A percentile compares a stretch with the other conserved stretches of the same genome.
Conservation (phyloP, 1,140 invertebrate species). For the Brachionus calyciflorus region DNA sequence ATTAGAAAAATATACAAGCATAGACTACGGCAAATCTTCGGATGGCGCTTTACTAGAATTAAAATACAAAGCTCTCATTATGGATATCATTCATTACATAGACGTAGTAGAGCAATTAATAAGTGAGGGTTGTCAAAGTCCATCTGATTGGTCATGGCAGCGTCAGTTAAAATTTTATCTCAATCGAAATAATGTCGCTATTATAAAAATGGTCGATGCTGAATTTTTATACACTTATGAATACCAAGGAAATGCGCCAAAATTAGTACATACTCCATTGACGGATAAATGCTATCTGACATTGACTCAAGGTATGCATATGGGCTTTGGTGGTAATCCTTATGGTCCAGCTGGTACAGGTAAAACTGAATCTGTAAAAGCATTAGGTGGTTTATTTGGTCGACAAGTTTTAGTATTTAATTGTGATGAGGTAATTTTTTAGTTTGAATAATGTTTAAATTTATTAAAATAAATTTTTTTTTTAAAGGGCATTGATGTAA, state of each 20-base stretch:
- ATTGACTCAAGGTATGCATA: constrained; percentile 85
- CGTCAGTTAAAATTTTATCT: constrained; percentile 75
- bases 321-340: constrained; percentile 94
- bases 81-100: constrained; percentile 88
- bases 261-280: constrained; percentile 84
- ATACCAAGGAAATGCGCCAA: constrained; percentile 86
- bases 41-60: constrained; percentile 59
- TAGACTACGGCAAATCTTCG: constrained; percentile 49
- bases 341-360: constrained; percentile 97
- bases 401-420: constrained; percentile 92
- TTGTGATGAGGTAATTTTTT: constrained; percentile 81
- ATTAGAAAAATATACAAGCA: constrained; percentile 67
- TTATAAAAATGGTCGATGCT: constrained; percentile 74
- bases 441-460: not conserved
- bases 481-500: constrained; percentile 80
- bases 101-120: constrained; percentile 76
- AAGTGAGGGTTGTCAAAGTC: constrained; percentile 66
- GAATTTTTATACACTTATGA: constrained; percentile 94
- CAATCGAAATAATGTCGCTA: constrained; percentile 59
- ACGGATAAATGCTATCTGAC: constrained; percentile 94
- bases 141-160: constrained; percentile 84
- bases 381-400: constrained; percentile 80
- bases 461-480: not conserved
- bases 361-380: constrained; percentile 96
- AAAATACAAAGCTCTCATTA: constrained; percentile 72